Base-by-base conservation (phyloP, 2,113 vertebrate genomes). In the Phalacrocorax carbo region DNA sequence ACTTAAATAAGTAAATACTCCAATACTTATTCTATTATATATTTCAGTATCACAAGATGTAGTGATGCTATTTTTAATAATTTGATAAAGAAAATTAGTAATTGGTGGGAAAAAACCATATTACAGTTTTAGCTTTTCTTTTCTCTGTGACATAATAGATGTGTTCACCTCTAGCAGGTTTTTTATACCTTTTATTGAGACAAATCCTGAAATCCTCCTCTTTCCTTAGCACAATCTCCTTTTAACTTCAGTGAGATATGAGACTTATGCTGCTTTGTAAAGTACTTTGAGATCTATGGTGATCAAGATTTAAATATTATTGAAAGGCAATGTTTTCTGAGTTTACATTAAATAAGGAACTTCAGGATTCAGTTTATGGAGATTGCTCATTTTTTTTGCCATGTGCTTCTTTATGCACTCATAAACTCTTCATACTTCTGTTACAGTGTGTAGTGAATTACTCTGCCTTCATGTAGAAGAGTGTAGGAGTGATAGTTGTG, bases 271-370 rank as follows among this genome's bases (percentile, higher is more conserved):
- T 94, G 51, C 93, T 86, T 91, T 90, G 81, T 77, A 40, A 87
- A 77, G 29, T 84, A 44, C 77, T 91, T 82, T 42, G 65, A 94
- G 61, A 71, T 69, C 48, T 91, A 2, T 62, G 32, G 40, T 82
- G 91, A 94, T 76, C 82, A 84, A 87, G 81, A 72, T 91, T 82
- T 92, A 89, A 94, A 83, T 92, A 81, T 73, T 94, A 79, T 75
- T 88, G 92, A 90, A 91, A 89, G 58, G 79, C 36, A 93, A 95
- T 85, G 76, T 85, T 93, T 81, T 61, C 68, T 17, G 79, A 87
- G 25, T 91, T 89, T 36, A 86, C 68, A 90, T 94, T 82, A 69
- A 87, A 79, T 70, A 75, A 76, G 70, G 30, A 86, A 83, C 49
- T 88, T 78, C 16, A 83, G 76, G 42, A 87, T 57, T 75, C 65